Percentiles rank a stretch among this genome's conserved stretches.
These are phyloP conservation scores for Xiphophorus couchianus DNA, from an alignment of 2,113 vertebrate species.

Conservation along the genomic window DNA sequence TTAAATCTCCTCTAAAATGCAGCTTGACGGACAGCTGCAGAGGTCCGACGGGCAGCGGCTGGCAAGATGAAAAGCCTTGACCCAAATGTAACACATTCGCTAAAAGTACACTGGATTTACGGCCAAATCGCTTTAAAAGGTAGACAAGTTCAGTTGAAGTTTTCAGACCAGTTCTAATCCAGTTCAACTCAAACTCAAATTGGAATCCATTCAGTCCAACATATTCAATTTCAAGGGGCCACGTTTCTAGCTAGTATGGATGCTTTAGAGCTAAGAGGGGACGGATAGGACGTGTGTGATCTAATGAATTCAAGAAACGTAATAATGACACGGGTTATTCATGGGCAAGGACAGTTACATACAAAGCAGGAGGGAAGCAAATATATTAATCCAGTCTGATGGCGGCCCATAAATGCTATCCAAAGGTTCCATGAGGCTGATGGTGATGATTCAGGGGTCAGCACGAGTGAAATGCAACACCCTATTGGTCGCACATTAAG, in stretches of 20 bases:
- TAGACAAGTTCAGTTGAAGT: neutral
- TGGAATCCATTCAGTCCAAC: neutral
- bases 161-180: neutral
- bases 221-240: neutral
- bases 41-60: constrained; percentile 45
- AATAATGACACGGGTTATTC: constrained; percentile 58
- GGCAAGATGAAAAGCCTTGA: constrained; percentile 38
- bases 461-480: constrained; percentile 63
- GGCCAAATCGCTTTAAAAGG: neutral
- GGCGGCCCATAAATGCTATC: constrained; percentile 54
- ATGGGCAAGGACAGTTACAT: constrained; percentile 60
- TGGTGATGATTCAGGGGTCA: constrained; percentile 72
- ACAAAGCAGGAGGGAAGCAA: constrained; percentile 35
- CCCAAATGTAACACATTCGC: constrained; percentile 55
- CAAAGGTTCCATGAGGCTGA: constrained; percentile 57
- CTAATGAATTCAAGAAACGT: constrained; percentile 52
- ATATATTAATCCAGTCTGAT: constrained; percentile 65
- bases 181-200: neutral
- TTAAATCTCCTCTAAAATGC: constrained; percentile 53
- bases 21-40: constrained; percentile 46
- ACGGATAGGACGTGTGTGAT: constrained; percentile 49
- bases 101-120: constrained; percentile 29
- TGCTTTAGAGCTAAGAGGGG: neutral
- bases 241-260: constrained; percentile 35
- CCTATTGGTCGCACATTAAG: constrained; percentile 69